Evolutionary conservation across 2,797 vertebrate genomes (phyloP), one percentile per base, ranked within the genome.

Genomic region (Ctenopoma kingsleyae): DNA sequence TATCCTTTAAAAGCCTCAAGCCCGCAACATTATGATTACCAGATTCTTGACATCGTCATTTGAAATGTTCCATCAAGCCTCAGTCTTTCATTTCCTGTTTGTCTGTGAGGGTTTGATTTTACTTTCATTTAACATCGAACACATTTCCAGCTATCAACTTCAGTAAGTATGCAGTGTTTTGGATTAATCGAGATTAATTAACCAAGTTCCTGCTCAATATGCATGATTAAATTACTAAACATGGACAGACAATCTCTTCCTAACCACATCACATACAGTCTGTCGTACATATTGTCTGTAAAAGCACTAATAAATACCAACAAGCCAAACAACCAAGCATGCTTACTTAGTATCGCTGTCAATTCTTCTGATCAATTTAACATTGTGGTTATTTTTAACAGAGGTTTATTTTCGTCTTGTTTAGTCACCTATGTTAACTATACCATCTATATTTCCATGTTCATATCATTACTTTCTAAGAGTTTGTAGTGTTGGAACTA

Each of bases 51-150:
- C 64, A 55, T 58, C 20, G 55, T 35, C 16, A 58, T 74, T 51
- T 69, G 11, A 67, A 35, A 54, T 51, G 36, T 62, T 71, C 44
- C 6, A 11, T 52, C 19, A 61, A 68, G 60, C n/a, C 19, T 74
- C 15, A 66, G 55, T 43, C 27, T 77, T 60, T 84, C 77, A 81
- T 73, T 87, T 88, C 77, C 82, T 70, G 48, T 76, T 85, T 70
- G 35, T 50, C 43, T 30, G 19, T 20, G 13, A 52, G 49, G 38
- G 40, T 19, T 35, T 27, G 19, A 63, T 6, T 66, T 71, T 32
- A 60, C 66, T 85, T 87, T 80, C 76, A 64, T 30, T 85, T 78
- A 11, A 3, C 11, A 38, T 38, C 36, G 1, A 32, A 32, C 30
- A 32, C 30, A 32, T 32, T 32, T 32, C 7, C 30, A 8, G 30